Percentiles rank a stretch among this genome's conserved stretches.
These are phyloP conservation scores for Drosophila tani DNA, from an alignment of 1,140 invertebrate species.

Conservation along the genomic window DNA sequence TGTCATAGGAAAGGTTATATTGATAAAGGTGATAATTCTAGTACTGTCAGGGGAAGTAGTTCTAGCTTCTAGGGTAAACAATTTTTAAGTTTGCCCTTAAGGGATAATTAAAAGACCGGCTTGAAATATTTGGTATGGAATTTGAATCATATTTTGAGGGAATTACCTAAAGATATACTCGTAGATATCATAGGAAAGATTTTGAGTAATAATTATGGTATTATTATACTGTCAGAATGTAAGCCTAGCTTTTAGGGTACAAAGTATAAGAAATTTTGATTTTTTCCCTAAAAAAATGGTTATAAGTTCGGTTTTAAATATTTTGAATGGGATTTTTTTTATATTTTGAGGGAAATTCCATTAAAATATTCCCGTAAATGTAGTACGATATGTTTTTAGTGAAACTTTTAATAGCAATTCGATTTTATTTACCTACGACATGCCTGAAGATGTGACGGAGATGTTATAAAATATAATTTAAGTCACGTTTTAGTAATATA, in stretches of 20 bases:
- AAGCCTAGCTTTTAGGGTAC: not conserved
- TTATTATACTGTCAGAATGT: too few relatives aligned
- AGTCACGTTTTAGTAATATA: not conserved
- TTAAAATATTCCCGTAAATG: not conserved
- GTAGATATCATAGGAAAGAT: too few relatives aligned
- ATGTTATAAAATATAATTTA: not conserved
- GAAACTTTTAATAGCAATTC: not conserved
- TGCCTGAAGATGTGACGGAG: not conserved
- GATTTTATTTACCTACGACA: rapidly evolving
- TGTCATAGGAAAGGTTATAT: too few relatives aligned
- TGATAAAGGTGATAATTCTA: not conserved
- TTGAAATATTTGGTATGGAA: too few relatives aligned
- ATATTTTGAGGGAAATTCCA: not conserved
- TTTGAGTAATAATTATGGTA: too few relatives aligned
- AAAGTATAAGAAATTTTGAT: not conserved
- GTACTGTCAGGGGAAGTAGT: too few relatives aligned
- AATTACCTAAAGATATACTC: too few relatives aligned
- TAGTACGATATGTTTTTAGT: not conserved
- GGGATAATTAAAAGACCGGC: too few relatives aligned
- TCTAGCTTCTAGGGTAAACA: too few relatives aligned
- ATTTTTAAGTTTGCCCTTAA: too few relatives aligned
- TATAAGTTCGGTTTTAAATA: not conserved
- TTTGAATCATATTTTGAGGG: too few relatives aligned
- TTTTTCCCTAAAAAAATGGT: not conserved
- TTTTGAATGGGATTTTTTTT: rapidly evolving